phyloP scores from a whole-genome alignment of 1,140 invertebrate genomes.

The Oreohelix idahoensis region DNA sequence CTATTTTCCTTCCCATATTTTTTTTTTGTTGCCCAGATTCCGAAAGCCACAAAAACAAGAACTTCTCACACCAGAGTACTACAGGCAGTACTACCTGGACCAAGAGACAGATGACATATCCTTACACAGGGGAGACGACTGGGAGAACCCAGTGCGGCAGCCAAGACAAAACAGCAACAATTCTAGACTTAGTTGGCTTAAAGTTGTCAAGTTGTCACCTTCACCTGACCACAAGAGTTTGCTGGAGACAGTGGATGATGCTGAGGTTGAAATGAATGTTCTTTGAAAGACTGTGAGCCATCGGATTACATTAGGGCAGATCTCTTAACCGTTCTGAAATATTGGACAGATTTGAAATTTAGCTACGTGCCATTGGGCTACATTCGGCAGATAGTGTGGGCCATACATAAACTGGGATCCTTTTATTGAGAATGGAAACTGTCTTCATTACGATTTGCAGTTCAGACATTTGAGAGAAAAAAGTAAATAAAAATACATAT shows the following conservation, averaged over 20 bases:
- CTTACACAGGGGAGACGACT: conserved; percentile 60
- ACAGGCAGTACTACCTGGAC: conserved; percentile 45
- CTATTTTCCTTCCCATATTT: no score
- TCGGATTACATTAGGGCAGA: no score
- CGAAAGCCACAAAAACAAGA: conserved; percentile 58
- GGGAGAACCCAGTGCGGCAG: conserved; percentile 50
- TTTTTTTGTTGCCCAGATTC: conserved; percentile 54
- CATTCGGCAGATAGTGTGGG: no score
- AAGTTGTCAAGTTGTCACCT: conserved; percentile 37
- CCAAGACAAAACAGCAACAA: conserved; percentile 56
- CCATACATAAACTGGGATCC: no score
- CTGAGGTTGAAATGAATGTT: background rate
- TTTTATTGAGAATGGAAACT: no score
- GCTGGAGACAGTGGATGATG: conserved; percentile 30
- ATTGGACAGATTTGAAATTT: no score
- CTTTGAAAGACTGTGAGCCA: background rate
- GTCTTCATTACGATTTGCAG: no score
- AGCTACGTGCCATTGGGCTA: no score
- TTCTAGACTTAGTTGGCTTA: conserved; percentile 59
- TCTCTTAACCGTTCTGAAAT: background rate
- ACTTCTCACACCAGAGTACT: conserved; percentile 60
- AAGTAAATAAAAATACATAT: no score
- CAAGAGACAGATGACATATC: conserved; percentile 58
- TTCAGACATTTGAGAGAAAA: no score
- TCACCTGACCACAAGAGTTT: conserved; percentile 42